Base-by-base conservation (phyloP, 2,113 vertebrate species). In the Megaceryle maxima region DNA sequence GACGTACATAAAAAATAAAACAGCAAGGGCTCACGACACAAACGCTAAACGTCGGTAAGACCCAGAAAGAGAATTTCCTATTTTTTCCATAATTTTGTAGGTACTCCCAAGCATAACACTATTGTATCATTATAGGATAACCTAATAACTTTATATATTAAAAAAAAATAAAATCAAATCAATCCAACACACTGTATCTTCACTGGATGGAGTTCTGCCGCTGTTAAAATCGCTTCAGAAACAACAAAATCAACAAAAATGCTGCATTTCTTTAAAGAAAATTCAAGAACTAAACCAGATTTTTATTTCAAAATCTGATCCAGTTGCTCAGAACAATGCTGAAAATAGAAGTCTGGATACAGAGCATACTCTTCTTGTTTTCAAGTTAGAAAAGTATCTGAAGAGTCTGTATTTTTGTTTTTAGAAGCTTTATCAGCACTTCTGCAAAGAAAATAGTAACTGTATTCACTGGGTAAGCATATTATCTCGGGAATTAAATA, bases 351-450 rank as follows among this genome's bases (percentile, higher is more conserved):
- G 39, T 73, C 59, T 4, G 4, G 22, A 83, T 90, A 88, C 92
- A 81, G 68, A 91, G 92, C 83, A 92, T 67, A 77, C 60, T 88
- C 44, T 50, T 77, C 76, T 62, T 91, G 76, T 92, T 91, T 94
- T 84, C 77, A 82, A 60, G 80, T 59, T 84, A 72, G 87, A 68
- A 94, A 64, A 81, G 25, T 31, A 86, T 57, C 51, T 53, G 50
- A 53, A 53, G 51, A 53, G 28, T 28, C 51, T 28, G 55, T 86
- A 69, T 77, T 90, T 96, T 92, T 62, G 63, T 8, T 93, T 90
- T 92, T 57, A n/a, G 60, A 74, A 94, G 82, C 85, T 80, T 94
- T 88, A 95, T 90, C 86, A 93, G 88, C 79, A 95, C 22, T 83
- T 88, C 53, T 93, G 50, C 79, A 86, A 88, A 77, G 53, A 75